phyloP scores from a whole-genome alignment of 37 sponge, comb jelly and placozoan genomes.

The Ianthella basta region DNA sequence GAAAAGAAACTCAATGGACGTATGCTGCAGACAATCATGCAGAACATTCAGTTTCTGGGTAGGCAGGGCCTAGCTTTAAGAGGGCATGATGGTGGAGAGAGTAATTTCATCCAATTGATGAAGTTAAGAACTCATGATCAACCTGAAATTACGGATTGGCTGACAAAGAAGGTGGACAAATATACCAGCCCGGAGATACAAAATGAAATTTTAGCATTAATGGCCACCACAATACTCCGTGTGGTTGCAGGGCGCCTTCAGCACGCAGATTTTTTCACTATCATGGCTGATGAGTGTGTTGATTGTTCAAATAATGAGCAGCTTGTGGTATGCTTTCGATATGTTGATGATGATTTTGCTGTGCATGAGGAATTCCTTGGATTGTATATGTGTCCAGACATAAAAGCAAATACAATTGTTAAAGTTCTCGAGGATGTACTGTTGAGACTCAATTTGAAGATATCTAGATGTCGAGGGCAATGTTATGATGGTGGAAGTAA shows the following conservation, averaged over 20 bases:
- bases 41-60: slow-evolving; percentile 32
- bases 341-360: slow-evolving; percentile 27
- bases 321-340: slow-evolving; percentile 48
- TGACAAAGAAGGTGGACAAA: slow-evolving; percentile 32
- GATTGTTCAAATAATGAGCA: slow-evolving; percentile 48
- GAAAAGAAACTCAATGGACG: slow-evolving; percentile 31
- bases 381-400: slow-evolving; percentile 26
- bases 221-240: slow-evolving; percentile 36
- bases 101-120: slow-evolving; percentile 31
- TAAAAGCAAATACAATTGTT: neutral
- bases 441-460: slow-evolving; percentile 3
- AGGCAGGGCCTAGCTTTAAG: slow-evolving; percentile 37
- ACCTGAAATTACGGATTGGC: slow-evolving; percentile 23
- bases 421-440: slow-evolving; percentile 12
- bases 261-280: slow-evolving; percentile 23
- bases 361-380: slow-evolving; percentile 53
- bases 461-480: slow-evolving; percentile 37
- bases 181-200: slow-evolving; percentile 57
- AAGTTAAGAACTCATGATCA: slow-evolving; percentile 8
- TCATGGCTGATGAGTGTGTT: slow-evolving; percentile 42
- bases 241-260: slow-evolving; percentile 1
- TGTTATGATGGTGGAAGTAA: slow-evolving; percentile 51
- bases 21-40: slow-evolving; percentile 28
- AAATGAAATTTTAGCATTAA: slow-evolving; percentile 37
- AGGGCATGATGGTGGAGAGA: slow-evolving; percentile 27